Conservation (phyloP, 2,888 invertebrate genomes). For the Coenonympha arcania region DNA sequence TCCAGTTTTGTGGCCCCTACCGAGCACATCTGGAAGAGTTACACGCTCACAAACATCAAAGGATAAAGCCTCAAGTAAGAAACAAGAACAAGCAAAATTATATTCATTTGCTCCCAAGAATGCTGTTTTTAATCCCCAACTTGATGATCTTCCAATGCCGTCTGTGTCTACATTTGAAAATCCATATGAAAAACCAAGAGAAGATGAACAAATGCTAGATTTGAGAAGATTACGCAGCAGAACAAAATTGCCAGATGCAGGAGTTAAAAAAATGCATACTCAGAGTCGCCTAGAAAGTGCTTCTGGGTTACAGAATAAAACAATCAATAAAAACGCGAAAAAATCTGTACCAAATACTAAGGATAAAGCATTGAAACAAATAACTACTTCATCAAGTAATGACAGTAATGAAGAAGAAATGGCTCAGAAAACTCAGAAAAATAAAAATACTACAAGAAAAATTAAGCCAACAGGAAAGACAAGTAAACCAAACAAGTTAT, state of each 20-base stretch:
- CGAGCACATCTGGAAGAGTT: conserved; percentile 53
- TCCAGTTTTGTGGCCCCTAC: conserved; percentile 41
- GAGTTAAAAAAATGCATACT: neutral
- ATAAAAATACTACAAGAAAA: neutral
- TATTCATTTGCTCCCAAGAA: conserved; percentile 71
- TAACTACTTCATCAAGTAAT: neutral
- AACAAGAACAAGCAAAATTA: conserved; percentile 13
- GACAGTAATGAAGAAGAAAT: neutral
- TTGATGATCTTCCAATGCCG: conserved; percentile 37
- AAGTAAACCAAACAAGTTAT: neutral
- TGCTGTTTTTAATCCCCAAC: conserved; percentile 67
- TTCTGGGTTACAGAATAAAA: neutral
- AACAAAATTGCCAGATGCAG: neutral
- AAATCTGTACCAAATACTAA: neutral
- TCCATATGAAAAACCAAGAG: neutral
- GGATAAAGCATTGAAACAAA: neutral
- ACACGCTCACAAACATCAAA: conserved; percentile 51
- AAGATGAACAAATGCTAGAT: neutral
- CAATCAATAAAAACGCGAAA: neutral
- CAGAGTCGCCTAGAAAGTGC: neutral
- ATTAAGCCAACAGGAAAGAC: neutral
- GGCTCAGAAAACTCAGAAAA: neutral
- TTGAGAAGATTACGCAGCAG: neutral
- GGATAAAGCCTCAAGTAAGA: conserved; percentile 14
- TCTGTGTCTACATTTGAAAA: neutral